Evolutionary conservation across 2,888 invertebrate species (phyloP), one percentile per base, ranked within the genome.

Genomic region (Fragum fragum): DNA sequence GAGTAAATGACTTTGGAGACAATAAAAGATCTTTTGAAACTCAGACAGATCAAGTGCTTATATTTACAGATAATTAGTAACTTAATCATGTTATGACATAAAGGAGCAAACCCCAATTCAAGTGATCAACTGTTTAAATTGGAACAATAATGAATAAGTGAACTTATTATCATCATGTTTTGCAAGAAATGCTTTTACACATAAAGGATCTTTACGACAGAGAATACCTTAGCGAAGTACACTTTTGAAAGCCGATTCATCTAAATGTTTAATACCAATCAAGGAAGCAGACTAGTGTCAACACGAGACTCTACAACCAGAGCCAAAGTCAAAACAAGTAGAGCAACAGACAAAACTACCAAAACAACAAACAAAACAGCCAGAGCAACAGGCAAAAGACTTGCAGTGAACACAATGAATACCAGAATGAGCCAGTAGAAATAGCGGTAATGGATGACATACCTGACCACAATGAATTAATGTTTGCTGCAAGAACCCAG

Each of bases 1-100:
- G 52, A 16, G 52, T 52, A 21, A 52, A 16, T 52, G 52, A 52
- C 18, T 52, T 21, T 16, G 52, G 21, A 52, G 21, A 3, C 2
- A 16, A 52, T 16, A 52, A 52, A 52, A 52, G 5, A 14, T 7
- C 52, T 59, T 59, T 59, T 26, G 26, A 23, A 5, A 23, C 59
- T 21, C 59, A 59, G 26, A 59, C 59, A 3, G 59, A 59, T n/a
- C n/a, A 6, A 28, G 59, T 59, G 59, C 59, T 59, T 16, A 59
- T 59, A 7, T 59, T 23, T 26, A 16, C 23, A 3, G 16, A 59
- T 28, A 59, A 21, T 5, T 5, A 59, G 2, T 7, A 59, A 21
- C 26, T 59, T 28, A 14, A 28, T 59, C 59, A 2, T n/a, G 14
- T 14, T 59, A 59, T 59, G 59, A 59, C 23, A 7, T 23, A n/a